Base-by-base conservation (phyloP, 2,888 invertebrate genomes). In the Agrotis clavis region DNA sequence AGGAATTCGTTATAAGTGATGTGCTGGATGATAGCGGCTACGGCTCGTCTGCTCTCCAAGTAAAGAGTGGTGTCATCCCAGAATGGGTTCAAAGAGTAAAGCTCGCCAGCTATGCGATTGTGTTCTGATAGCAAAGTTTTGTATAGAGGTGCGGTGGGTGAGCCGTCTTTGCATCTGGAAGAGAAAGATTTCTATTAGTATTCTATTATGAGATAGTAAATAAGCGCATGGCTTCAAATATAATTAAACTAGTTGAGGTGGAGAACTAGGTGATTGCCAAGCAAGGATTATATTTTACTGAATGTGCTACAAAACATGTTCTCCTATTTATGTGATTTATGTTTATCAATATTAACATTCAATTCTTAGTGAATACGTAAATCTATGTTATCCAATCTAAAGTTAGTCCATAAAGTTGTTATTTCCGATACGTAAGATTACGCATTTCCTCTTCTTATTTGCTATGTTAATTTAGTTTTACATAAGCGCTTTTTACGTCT, bases 1-100 rank as follows among this genome's bases (percentile, higher is more conserved):
- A 98, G 93, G 92, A 98, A 98, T 91, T 98, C 98, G 86, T 98
- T 98, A 90, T 97, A 97, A 0, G 98, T 98, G 70, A 98, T 97
- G 86, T 98, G 98, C 82, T 98, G 98, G 54, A 98, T 97, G 90
- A 98, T 97, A 0, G 98, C 98, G 0, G 98, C 97, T 16, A 98
- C 96, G 16, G 98, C 97, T 61, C 98, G 96, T 65, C 98, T 97
- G 4, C 98, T 97, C 91, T 98, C 98, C 81, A 98, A 94, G 91
- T 98, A 98, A 19, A 98, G 90, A 0, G 97, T 97, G 53, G 98
- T 97, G 88, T 98, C 98, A 74, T 97, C 97, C 98, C 98, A 98
- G 87, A 98, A 98, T 0, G 97, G 96, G 89, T 99, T 98, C 71
- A 98, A 91, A 19, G 97, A 94, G 14, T 97, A 97, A 45, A 99